Evolutionary conservation across 2,113 vertebrate genomes (phyloP), one percentile per base, ranked within the genome.

Genomic region (Climacteris rufus): DNA sequence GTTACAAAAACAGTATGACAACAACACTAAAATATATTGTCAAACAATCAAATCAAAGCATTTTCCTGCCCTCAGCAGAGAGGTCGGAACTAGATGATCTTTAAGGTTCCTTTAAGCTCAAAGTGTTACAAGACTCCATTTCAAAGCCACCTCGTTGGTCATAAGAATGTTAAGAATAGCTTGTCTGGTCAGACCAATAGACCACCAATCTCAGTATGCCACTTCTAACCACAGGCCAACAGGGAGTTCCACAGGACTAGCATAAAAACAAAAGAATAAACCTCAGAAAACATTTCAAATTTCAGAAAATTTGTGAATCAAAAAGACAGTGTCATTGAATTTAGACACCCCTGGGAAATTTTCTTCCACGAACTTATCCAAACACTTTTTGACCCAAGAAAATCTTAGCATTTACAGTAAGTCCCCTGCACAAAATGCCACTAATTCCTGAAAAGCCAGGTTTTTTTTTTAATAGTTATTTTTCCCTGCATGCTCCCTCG

Each of bases 151-250:
- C 19, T 78, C 54, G 33, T 1, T 54, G 33, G 18, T 28, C 74
- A 42, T 8, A 2, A 75, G 28, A 59, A 28, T 2, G 0, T 2
- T 2, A 79, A 69, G 15, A 80, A 65, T 3, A 39, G 31, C 25
- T 57, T 24, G 24, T 15, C 50, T 69, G 12, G 15, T 53, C 49
- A 92, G 49, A 75, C 18, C 24, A 69, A n/a, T 7, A 86, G 44
- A 70, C 17, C 49, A 37, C 9, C 31, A 66, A 33, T 5, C 45
- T 61, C 75, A 78, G 72, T 8, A 27, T 20, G 10, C 13, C 24
- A 35, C 37, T 64, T 24, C 5, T 27, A 59, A 79, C 17, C 45
- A 68, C 0, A 0, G 21, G 11, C 30, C 71, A 89, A 75, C 21
- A 60, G 49, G 19, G 44, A 89, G 35, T 47, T 59, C 33, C 35